Evolutionary conservation across 2,888 invertebrate species (phyloP), one percentile per base, ranked within the genome.

Genomic region (Carabus problematicus): DNA sequence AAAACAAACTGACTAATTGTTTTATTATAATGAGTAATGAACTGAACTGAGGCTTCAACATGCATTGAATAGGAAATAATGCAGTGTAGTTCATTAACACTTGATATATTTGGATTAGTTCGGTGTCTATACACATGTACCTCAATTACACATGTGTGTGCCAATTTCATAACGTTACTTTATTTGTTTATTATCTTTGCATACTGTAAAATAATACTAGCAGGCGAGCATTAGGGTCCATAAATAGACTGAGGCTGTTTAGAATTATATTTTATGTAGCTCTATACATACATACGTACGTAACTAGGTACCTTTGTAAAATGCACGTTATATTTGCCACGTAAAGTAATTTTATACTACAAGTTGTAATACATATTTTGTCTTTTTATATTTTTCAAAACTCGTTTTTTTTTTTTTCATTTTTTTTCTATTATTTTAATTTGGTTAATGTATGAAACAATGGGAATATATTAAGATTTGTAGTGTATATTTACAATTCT

Each of bases 111-210:
- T 47, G 61, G 45, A 1, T n/a, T 45, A 29, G 39, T 40, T 49
- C 61, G 60, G 39, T 54, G 29, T 29, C 3, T 29, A 6, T 14
- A 8, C 18, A 54, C 29, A 3, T 8, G 45, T 45, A 45, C 45
- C 12, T 45, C 45, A 12, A n/a, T n/a, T 12, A 45, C 11, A 45
- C 12, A 45, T 45, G 54, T 54, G 63, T 63, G 54, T 63, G 16
- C 52, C 18, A 52, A 63, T 63, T 63, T 63, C 63, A 41, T 52
- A 63, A 63, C 29, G 29, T 6, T 29, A 29, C 41, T 63, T 63
- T 63, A 63, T 63, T 63, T 63, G 63, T 63, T 63, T 63, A 63
- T 63, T 63, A 63, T 63, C 63, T 63, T 63, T 63, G 54, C 52
- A 63, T 63, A 52, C 52, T 16, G 63, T 63, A 52, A 63, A 63